Evolutionary conservation across 2,797 vertebrate genomes (phyloP), one percentile per base, ranked within the genome.

Genomic region (Diplodus sargus): DNA sequence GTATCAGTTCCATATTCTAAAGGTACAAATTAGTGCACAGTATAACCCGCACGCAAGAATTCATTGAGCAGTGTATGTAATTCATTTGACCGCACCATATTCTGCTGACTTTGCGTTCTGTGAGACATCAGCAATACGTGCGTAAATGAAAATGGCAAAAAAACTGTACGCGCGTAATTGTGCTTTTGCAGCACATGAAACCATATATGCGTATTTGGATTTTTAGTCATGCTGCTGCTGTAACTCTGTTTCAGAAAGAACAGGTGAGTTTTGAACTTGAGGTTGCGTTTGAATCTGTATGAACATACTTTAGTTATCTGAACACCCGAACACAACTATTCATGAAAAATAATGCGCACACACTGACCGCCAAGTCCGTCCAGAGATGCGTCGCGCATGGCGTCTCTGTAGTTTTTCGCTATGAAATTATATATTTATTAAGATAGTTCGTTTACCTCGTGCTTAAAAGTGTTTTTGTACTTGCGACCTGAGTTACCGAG

Each of bases 211-310:
- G 0, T 25, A 25, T 16, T 30, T 48, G 4, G 17, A 45, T 25
- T 60, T 59, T 68, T 2, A 14, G 4, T 69, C 34, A 15, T 0
- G 53, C 23, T 10, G 30, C 18, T 57, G 11, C 14, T 52, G 39
- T 16, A 30, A 49, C 1, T 5, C 5, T 45, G 12, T 43, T 49
- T 34, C 11, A 16, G 15, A 60, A 28, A 12, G 20, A 51, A 23
- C 61, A 79, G 74, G 72, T 72, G 78, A 74, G 45, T 78, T 85
- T 15, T 30, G 13, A 85, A 71, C 17, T 45, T 63, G 8, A 64
- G n/a, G 12, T 66, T 30, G 6, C 10, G 15, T 62, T 45, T 42
- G n/a, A 14, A 13, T 67, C 28, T 18, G 23, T 17, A 34, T 28
- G 11, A 51, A 47, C 1, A 23, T 1, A 1, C 39, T 20, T n/a